Evolutionary conservation across 1,140 invertebrate genomes (phyloP), one percentile per base, ranked within the genome.

Genomic region (Teleogryllus occipitalis): DNA sequence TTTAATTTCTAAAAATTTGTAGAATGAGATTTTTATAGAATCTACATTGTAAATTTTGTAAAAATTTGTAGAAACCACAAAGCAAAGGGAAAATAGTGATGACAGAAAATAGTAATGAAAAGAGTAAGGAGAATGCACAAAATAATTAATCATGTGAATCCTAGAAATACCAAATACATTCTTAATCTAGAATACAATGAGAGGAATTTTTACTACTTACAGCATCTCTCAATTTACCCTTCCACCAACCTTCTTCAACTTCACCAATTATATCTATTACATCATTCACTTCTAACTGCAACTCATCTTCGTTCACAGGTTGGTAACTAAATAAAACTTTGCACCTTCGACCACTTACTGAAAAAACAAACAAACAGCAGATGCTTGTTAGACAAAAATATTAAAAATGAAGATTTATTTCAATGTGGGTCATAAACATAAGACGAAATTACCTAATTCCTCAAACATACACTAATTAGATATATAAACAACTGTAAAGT

Each of bases 301-400:
- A 86, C 85, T 98, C 97, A 87, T 98, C 97, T 82, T 94, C 93
- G 85, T 98, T 97, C 76, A 93, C 92, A 76, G 97, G 96, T 79
- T 92, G 90, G 85, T 98, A 98, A 84, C 94, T 96, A 86, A 94
- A 98, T 54, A 97, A 88, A 47, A 96, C 97, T 85, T 92, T 91
- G 85, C 95, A 96, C 83, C 90, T 89, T 80, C 91, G 90, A 83
- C 89, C 76, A 77, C 76, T 77, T 22, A n/a, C 76, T 77, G 47
- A 7, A 77, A 21, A 47, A 47, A n/a, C 47, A 8, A 39, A 7
- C 5, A 46, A 76, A 76, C 27, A 39, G 27, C 27, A 39, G 27
- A 39, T 2, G 1, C 27, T 47, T 12, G 15, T 7, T 2, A 6
- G 7, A 0, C 47, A 76, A 27, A 7, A 46, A n/a, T 5, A 76